Percentiles rank a stretch among this genome's conserved stretches.
Conservation (phyloP, 2,888 invertebrate genomes). For the Dryococelus australis region DNA sequence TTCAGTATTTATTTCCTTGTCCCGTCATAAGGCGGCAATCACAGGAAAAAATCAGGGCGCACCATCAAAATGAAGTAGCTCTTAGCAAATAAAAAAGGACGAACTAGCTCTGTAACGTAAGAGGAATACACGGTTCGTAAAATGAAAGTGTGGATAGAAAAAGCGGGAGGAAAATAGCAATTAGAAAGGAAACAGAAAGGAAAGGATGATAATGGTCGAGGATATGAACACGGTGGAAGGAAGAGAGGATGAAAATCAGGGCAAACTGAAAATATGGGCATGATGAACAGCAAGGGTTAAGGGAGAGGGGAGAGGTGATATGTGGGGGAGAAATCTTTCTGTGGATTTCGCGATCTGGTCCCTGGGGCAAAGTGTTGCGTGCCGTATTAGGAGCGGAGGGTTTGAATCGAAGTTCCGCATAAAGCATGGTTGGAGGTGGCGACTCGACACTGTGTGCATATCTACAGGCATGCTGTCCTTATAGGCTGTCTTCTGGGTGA, state of each 20-base stretch:
- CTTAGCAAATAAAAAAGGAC: no score
- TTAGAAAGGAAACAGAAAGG: not conserved
- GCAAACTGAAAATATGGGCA: not conserved
- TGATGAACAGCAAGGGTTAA: not conserved
- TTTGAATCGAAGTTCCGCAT: no score
- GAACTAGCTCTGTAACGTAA: not conserved
- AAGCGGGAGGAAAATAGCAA: not conserved
- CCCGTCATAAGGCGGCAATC: not conserved
- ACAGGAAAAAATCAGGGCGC: not conserved
- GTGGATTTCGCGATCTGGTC: not conserved
- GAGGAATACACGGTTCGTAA: not conserved
- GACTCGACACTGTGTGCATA: no score
- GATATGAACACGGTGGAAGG: not conserved
- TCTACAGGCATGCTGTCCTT: no score
- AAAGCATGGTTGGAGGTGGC: no score
- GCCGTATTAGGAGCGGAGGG: no score
- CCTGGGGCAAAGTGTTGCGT: not conserved
- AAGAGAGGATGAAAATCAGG: not conserved
- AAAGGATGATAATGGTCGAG: not conserved
- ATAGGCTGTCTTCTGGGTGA: no score
- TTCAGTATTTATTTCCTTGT: not conserved
- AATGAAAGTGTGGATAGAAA: not conserved
- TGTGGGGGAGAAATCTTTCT: not conserved
- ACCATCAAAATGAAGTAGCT: not conserved
- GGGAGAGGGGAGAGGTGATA: not conserved